Percentiles rank a stretch among this genome's conserved stretches.
Evolutionary conservation across 2,797 vertebrate genomes (phyloP).

Genomic region (Mionectes olivaceus): DNA sequence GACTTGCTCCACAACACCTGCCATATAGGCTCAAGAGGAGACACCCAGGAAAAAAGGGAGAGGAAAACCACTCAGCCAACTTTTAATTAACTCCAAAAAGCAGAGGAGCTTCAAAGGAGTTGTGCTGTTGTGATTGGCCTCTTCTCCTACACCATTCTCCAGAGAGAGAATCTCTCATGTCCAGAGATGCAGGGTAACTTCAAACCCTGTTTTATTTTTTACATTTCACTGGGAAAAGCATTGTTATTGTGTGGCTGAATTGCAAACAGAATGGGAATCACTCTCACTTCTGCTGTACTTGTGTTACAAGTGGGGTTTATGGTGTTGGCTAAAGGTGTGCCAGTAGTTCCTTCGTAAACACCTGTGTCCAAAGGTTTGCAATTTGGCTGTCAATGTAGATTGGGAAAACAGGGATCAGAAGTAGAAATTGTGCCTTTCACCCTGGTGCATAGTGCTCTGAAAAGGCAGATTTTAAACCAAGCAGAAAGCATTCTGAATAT

Average conservation of each 20-base stretch:
- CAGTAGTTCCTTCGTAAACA: background rate
- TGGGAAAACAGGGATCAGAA: background rate
- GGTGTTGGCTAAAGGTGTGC: background rate
- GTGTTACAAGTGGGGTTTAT: background rate
- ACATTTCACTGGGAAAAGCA: background rate
- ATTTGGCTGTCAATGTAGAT: background rate
- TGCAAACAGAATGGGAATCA: background rate
- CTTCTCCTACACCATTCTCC: background rate
- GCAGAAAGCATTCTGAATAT: background rate
- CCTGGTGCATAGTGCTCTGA: background rate
- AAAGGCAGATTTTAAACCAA: background rate
- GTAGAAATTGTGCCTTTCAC: background rate
- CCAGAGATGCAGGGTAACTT: background rate
- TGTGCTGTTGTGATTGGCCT: background rate
- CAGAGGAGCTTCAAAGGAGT: constrained; percentile 37
- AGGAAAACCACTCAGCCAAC: constrained; percentile 21
- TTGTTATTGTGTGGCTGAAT: background rate
- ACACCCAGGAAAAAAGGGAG: background rate
- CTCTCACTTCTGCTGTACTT: background rate
- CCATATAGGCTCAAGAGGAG: constrained; percentile 32
- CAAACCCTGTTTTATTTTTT: background rate
- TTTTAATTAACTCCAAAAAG: constrained; percentile 59
- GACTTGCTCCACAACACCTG: constrained; percentile 66
- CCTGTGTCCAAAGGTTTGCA: background rate
- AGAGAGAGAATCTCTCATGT: background rate